Evolutionary conservation across 2,113 vertebrate species (phyloP).

Genomic region (Neopipo cinnamomea): DNA sequence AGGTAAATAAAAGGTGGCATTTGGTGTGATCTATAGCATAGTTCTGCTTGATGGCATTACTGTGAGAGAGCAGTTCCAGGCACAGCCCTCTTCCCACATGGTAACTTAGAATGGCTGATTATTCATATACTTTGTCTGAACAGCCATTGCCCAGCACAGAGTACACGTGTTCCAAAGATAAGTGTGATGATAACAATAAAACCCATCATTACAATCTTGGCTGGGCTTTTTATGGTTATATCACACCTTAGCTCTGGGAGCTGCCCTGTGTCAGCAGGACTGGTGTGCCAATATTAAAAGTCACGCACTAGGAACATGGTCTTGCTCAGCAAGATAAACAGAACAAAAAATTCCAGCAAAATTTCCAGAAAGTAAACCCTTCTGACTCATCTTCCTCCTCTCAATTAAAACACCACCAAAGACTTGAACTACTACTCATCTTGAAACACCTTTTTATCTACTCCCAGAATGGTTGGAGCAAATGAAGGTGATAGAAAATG

Average conservation of each 20-base stretch:
- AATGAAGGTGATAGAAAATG: background rate
- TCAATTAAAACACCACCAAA: background rate
- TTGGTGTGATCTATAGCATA: background rate
- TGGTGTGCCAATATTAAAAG: background rate
- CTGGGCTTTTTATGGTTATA: background rate
- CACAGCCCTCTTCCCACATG: background rate
- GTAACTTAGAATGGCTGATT: background rate
- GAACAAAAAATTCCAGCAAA: background rate
- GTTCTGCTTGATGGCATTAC: background rate
- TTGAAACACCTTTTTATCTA: background rate
- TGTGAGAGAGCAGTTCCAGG: background rate
- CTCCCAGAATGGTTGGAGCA: background rate
- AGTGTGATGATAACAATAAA: background rate
- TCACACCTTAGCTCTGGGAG: background rate
- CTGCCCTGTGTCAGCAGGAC: background rate
- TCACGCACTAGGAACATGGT: background rate
- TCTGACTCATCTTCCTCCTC: background rate
- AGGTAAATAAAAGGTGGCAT: background rate
- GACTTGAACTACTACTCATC: background rate
- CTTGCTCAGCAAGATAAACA: background rate
- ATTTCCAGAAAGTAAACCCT: background rate
- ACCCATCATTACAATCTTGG: background rate
- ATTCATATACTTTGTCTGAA: background rate
- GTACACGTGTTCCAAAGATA: background rate
- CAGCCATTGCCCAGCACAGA: background rate